A percentile compares a stretch with the other conserved stretches of the same genome.
Evolutionary conservation across 2,113 vertebrate genomes (phyloP).

Genomic region (Microtus oregoni): DNA sequence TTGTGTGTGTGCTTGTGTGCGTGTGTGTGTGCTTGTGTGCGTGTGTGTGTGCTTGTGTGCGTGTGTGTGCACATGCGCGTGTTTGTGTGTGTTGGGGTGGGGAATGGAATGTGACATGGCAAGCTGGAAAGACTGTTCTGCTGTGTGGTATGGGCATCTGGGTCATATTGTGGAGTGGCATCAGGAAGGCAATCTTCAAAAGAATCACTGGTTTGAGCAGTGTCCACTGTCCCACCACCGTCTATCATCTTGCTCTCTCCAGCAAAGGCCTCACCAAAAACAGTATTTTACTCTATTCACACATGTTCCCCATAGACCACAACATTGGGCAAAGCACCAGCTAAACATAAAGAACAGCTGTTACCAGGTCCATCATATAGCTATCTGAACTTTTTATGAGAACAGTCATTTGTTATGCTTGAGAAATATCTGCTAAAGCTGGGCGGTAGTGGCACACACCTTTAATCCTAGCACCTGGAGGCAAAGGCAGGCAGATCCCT

Average conservation of each 20-base stretch:
- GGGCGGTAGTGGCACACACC: neutral
- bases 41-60: too few relatives aligned
- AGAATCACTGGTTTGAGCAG: neutral
- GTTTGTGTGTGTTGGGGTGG: too few relatives aligned
- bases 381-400: neutral
- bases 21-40: too few relatives aligned
- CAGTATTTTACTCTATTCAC: neutral
- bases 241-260: neutral
- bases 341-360: neutral
- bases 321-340: neutral
- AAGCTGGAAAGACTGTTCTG: neutral
- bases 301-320: neutral
- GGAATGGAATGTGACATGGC: neutral
- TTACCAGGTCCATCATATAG: neutral
- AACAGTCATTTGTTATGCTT: slow-evolving; percentile 13
- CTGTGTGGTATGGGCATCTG: neutral
- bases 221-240: neutral
- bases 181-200: neutral
- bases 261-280: neutral
- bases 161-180: neutral
- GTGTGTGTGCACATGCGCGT: too few relatives aligned
- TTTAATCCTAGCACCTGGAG: neutral
- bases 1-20: too few relatives aligned
- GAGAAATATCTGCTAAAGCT: neutral
- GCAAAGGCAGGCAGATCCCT: neutral